Evolutionary conservation across 1,140 invertebrate genomes (phyloP).

Genomic region (Drosophila triauraria): DNA sequence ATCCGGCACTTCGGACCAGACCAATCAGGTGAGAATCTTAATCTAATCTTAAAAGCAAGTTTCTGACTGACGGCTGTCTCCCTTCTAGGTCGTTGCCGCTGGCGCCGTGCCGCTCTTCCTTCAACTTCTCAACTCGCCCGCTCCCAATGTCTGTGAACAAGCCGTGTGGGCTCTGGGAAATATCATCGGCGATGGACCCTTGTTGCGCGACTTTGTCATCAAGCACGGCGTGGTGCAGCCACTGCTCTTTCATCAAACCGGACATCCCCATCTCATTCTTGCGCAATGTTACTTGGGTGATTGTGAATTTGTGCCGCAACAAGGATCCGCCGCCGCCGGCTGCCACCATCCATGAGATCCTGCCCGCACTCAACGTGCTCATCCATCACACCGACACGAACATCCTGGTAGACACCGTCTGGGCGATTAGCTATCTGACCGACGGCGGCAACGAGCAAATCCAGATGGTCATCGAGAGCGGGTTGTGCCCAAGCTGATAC

Average conservation of each 20-base stretch:
- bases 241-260: conserved; percentile 95
- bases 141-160: conserved; percentile 99
- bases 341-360: conserved; percentile 95
- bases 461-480: conserved; percentile 99
- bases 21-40: conserved; percentile 87
- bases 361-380: conserved; percentile 96
- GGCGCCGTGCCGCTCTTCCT: conserved; percentile 98
- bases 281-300: conserved; percentile 99
- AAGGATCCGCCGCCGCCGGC: conserved; percentile 96
- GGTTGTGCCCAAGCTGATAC: conserved; percentile 98
- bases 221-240: conserved; percentile 95
- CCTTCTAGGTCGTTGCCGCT: conserved; percentile 93
- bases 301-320: conserved; percentile 98
- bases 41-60: background rate
- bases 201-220: conserved; percentile 96
- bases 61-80: background rate
- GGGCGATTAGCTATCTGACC: conserved; percentile 99
- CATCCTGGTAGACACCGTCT: conserved; percentile 99
- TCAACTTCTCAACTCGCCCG: conserved; percentile 94
- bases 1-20: conserved; percentile 98
- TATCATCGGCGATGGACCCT: conserved; percentile 97
- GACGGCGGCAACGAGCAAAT: conserved; percentile 99
- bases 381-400: conserved; percentile 98
- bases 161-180: conserved; percentile 99
- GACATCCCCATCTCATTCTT: conserved; percentile 97